Evolutionary conservation across 2,113 vertebrate species (phyloP).

Genomic region (Plestiodon gilberti): DNA sequence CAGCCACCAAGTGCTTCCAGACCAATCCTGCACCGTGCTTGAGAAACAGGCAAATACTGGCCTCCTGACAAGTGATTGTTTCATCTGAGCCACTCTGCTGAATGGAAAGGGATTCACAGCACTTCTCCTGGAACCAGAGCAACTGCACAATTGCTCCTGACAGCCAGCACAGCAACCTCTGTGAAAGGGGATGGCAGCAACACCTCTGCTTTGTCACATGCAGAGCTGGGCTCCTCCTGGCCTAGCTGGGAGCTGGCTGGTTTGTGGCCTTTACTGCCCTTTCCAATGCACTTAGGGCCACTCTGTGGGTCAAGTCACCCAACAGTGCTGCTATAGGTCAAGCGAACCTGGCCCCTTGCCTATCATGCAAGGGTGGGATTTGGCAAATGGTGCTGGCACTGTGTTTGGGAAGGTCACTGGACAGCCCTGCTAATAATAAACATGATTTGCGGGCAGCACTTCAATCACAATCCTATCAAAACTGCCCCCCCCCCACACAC

Average conservation of each 20-base stretch:
- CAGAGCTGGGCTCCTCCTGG: not conserved
- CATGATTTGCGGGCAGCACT: conserved; percentile 15
- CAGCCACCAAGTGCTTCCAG: not conserved
- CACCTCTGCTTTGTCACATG: not conserved
- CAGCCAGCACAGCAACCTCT: not conserved
- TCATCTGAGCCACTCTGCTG: not conserved
- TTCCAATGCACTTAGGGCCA: rapidly evolving
- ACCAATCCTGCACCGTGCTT: too few species aligned
- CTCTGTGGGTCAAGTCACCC: not conserved
- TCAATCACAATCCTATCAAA: not conserved
- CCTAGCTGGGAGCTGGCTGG: not conserved
- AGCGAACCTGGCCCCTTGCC: conserved; percentile 14
- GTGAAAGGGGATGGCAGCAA: not conserved
- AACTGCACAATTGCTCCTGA: conserved; percentile 1
- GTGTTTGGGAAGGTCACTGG: conserved; percentile 16
- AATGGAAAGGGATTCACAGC: conserved; percentile 27
- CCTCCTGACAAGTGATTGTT: too few species aligned
- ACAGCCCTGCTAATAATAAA: conserved; percentile 52
- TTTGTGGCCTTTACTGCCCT: not conserved
- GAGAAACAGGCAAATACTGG: not conserved
- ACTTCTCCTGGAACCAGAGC: conserved; percentile 33
- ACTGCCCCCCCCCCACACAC: not conserved
- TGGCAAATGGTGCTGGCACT: conserved; percentile 25
- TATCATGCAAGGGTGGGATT: conserved; percentile 2
- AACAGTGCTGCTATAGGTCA: conserved; percentile 13